Evolutionary conservation across 2,113 vertebrate species (phyloP).

Genomic region (Crotalus tigris): DNA sequence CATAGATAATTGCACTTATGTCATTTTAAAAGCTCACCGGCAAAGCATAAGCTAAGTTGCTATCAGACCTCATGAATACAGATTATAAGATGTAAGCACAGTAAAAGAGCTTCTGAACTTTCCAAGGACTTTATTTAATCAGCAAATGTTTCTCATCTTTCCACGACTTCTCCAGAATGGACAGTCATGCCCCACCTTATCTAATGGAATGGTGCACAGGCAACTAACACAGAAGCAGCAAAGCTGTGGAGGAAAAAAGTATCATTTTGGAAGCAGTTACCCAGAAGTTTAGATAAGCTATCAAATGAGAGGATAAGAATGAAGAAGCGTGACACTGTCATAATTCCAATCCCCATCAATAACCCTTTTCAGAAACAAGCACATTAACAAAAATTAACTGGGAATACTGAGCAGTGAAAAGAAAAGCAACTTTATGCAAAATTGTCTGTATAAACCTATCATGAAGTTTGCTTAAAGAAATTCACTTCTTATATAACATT

Average conservation of each 20-base stretch:
- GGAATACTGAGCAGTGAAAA: constrained; percentile 65
- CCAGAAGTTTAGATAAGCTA: constrained; percentile 30
- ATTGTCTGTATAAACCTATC: constrained; percentile 67
- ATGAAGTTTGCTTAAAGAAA: constrained; percentile 68
- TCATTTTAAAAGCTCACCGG: constrained; percentile 49
- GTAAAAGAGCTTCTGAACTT: constrained; percentile 43
- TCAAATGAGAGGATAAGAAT: constrained; percentile 20
- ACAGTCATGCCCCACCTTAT: constrained; percentile 32
- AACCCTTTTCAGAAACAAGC: constrained; percentile 30
- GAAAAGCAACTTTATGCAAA: constrained; percentile 56
- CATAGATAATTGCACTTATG: constrained; percentile 56
- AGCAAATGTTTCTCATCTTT: constrained; percentile 3
- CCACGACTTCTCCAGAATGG: background rate
- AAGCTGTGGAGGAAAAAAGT: constrained; percentile 44
- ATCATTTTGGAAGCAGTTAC: constrained; percentile 33
- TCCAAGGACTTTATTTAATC: constrained; percentile 43
- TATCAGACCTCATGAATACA: constrained; percentile 38
- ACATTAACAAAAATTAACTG: background rate
- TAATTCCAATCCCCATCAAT: background rate
- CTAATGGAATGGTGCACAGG: constrained; percentile 38
- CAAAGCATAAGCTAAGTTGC: constrained; percentile 30
- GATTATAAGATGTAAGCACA: constrained; percentile 31
- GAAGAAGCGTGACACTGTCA: constrained; percentile 18
- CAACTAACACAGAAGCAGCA: constrained; percentile 2
- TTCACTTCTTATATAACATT: constrained; percentile 53